phyloP scores from a whole-genome alignment of 2,888 invertebrate genomes.

The Plemyria rubiginata region DNA sequence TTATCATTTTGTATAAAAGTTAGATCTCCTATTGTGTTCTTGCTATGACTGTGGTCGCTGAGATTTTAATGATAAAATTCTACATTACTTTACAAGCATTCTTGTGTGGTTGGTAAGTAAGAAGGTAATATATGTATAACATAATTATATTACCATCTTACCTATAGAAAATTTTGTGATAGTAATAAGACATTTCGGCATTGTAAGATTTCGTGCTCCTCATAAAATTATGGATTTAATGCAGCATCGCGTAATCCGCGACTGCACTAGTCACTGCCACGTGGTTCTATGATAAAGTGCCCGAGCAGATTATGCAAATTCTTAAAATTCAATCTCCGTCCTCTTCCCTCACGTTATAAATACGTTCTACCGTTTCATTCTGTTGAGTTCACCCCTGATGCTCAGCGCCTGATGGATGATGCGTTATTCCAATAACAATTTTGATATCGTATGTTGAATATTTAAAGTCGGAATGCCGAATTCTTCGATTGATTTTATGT shows the following conservation, averaged over 20 bases:
- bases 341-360: conserved; percentile 53
- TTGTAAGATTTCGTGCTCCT: conserved; percentile 60
- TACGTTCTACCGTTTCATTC: conserved; percentile 56
- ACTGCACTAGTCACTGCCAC: conserved; percentile 84
- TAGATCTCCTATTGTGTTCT: conserved; percentile 72
- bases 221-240: conserved; percentile 71
- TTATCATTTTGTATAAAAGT: conserved; percentile 82
- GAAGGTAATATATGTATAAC: no score
- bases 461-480: conserved; percentile 64
- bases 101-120: conserved; percentile 10
- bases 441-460: conserved; percentile 80
- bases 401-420: conserved; percentile 82
- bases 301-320: conserved; percentile 84
- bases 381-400: conserved; percentile 72
- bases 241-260: conserved; percentile 74
- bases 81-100: conserved; percentile 29
- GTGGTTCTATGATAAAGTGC: conserved; percentile 85
- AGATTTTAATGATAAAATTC: conserved; percentile 46
- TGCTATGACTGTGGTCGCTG: conserved; percentile 65
- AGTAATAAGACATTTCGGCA: conserved; percentile 31
- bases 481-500: conserved; percentile 17
- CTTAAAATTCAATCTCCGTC: conserved; percentile 72
- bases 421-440: conserved; percentile 84
- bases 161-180: conserved; percentile 7
- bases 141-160: no score